Evolutionary conservation across 2,113 vertebrate genomes (phyloP).

Genomic region (Alaudala cheleensis): DNA sequence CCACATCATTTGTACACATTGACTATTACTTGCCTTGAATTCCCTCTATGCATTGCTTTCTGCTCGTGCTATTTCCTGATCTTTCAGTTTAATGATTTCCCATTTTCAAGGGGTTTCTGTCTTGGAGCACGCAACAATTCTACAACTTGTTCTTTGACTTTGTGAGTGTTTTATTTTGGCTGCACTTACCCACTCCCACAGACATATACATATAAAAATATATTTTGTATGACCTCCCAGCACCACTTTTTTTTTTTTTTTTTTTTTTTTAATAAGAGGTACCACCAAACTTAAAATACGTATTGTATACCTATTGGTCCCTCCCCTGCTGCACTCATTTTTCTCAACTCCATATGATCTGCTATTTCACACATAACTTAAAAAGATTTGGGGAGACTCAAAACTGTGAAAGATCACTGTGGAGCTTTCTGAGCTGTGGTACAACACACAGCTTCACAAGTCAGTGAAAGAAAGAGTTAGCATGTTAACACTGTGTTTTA

Average conservation of each 20-base stretch:
- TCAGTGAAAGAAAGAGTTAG: background rate
- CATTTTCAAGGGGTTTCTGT: background rate
- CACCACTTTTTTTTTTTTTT: background rate
- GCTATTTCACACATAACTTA: background rate
- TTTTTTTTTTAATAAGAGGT: background rate
- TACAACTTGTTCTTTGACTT: background rate
- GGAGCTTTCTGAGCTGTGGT: background rate
- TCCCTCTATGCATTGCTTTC: background rate
- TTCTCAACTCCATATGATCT: background rate
- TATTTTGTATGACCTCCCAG: background rate
- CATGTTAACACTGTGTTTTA: background rate
- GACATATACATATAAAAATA: too few species aligned
- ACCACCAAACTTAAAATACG: background rate
- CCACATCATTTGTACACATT: background rate
- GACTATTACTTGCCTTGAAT: background rate
- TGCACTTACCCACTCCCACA: background rate
- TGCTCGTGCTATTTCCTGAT: background rate
- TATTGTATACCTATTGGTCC: background rate
- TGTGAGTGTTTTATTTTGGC: background rate
- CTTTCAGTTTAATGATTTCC: slow-evolving; percentile 35
- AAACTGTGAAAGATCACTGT: background rate
- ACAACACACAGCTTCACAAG: background rate
- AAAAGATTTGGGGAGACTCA: background rate
- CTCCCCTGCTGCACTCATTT: background rate
- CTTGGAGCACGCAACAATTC: background rate